Evolutionary conservation across 2,888 invertebrate genomes (phyloP), one percentile per base, ranked within the genome.

Genomic region (Euphydryas editha): DNA sequence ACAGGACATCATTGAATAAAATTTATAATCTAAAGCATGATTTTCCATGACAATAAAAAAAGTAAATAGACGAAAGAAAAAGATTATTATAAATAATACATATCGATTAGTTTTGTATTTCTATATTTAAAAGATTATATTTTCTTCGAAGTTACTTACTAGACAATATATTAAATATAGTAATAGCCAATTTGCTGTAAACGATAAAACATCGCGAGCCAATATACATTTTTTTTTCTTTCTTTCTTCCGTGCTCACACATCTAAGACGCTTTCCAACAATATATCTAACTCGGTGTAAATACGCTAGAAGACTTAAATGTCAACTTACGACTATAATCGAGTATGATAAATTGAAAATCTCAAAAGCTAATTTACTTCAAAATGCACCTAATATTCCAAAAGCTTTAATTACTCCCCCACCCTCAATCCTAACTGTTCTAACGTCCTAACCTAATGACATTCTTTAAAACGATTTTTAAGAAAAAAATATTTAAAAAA

Each of bases 261-360:
- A 24, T 57, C 46, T 46, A 36, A 37, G 46, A 47, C 17, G 39
- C 37, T 4, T 49, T 21, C 18, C 54, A 18, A 49, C 57, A 44
- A 46, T 56, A 56, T n/a, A 46, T n/a, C 20, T 55, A 37, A 30
- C 1, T 39, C 21, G 39, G 54, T 60, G 60, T 42, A 56, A 15
- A 36, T n/a, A 62, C 13, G 46, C 37, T 59, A 49, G 39, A 57
- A 56, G 37, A 17, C 46, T 55, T 55, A 30, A n/a, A 62, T 13
- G 46, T 46, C 36, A 24, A 44, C 15, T 55, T 30, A 21, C 39
- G 61, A 54, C 61, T 44, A 37, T 39, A 30, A 44, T 30, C 20
- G 42, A 61, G 30, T 17, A 49, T 7, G 44, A 44, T n/a, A 55
- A 30, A 30, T 30, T 3, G 30, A 30, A 30, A 30, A 55, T 30